Conservation (phyloP, 2,888 invertebrate species). For the Zelleria hepariella region DNA sequence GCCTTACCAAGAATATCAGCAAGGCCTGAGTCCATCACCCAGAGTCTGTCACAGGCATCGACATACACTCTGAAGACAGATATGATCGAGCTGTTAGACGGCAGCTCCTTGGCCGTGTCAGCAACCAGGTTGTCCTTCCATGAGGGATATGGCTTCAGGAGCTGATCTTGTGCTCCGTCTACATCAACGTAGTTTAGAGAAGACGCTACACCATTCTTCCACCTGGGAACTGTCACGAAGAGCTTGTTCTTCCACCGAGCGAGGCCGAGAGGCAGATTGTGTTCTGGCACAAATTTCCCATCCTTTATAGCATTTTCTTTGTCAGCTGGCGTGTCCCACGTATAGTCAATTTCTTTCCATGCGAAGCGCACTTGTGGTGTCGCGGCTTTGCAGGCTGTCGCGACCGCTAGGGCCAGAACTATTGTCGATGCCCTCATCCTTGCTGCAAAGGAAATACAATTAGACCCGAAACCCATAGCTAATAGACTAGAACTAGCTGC, state of each 20-base stretch:
- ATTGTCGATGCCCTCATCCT: slow-evolving; percentile 40
- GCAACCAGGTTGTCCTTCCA: slow-evolving; percentile 85
- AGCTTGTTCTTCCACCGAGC: slow-evolving; percentile 80
- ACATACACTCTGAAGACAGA: slow-evolving; percentile 82
- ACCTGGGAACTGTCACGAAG: slow-evolving; percentile 79
- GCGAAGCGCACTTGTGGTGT: slow-evolving; percentile 75
- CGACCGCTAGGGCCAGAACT: slow-evolving; percentile 34
- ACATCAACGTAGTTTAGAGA: slow-evolving; percentile 78
- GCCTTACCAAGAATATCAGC: slow-evolving; percentile 78
- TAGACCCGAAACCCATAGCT: background rate
- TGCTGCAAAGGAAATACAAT: slow-evolving; percentile 5
- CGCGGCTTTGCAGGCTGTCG: slow-evolving; percentile 44
- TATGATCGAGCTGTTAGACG: slow-evolving; percentile 74
- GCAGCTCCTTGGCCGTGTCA: slow-evolving; percentile 50
- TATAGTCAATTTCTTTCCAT: slow-evolving; percentile 79
- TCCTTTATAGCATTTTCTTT: slow-evolving; percentile 73
- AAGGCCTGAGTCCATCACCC: slow-evolving; percentile 86
- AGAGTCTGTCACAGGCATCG: slow-evolving; percentile 84
- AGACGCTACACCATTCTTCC: slow-evolving; percentile 80
- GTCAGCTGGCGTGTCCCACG: slow-evolving; percentile 75
- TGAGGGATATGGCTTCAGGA: slow-evolving; percentile 81
- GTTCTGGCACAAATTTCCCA: slow-evolving; percentile 73
- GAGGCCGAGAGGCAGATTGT: slow-evolving; percentile 80
- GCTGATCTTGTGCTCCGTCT: slow-evolving; percentile 77
- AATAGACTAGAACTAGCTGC: slow-evolving; percentile 4